Base-by-base conservation (phyloP, 2,113 vertebrate genomes). In the Amphiprion percula region DNA sequence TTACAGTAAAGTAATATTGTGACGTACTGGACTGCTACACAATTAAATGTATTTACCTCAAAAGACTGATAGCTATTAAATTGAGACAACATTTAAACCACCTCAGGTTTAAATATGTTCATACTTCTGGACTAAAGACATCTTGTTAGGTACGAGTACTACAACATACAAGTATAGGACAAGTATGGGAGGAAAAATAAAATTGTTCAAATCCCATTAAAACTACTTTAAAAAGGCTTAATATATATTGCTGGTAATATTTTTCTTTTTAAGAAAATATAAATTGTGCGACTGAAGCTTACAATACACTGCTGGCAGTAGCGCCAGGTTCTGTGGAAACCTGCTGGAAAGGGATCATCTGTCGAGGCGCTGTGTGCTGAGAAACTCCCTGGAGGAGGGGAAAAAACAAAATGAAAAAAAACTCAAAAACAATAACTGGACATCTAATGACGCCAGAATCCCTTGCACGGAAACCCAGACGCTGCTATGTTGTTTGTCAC, bases 151-250 rank as follows among this genome's bases (percentile, higher is more conserved):
- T 91, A 89, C 84, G 4, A 96, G 94, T 96, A 95, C 91, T 90
- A 93, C 89, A 91, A 89, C 90, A 88, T 88, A 94, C 85, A 88
- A 90, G 78, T 90, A 52, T 52, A 19, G 93, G 96, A 94, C 85
- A 88, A 90, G 78, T 90, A 52, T 52, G 49, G 93, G 96, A 94
- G 93, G 94, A 94, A 82, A 93, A 95, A 94, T 90, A 91, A 89
- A 90, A 92, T 77, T 74, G 86, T 90, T 92, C 69, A 88, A 92
- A 92, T 91, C 88, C 91, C 93, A 95, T 96, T 96, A 96, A 96
- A 97, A 97, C 95, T 97, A 97, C 87, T 94, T 96, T 97, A 96
- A 97, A 98, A 98, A 97, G 90, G 89, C 86, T 90, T 91, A 86
- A 93, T 92, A 93, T 94, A 94, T 93, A 92, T 92, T 94, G 93